Conservation (phyloP, 2,888 invertebrate species). For the Antheraea assamensis region DNA sequence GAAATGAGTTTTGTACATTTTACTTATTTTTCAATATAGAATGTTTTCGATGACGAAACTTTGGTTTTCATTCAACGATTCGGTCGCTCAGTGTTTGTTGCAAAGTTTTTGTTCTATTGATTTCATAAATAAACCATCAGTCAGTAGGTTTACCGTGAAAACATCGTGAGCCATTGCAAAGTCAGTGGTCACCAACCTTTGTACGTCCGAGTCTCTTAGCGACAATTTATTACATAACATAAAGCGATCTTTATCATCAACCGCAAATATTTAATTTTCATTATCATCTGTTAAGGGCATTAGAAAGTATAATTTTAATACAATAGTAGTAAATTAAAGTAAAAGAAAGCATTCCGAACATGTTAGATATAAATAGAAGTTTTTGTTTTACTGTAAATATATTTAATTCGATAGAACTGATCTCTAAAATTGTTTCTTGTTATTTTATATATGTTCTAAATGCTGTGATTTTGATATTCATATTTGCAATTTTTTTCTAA, state of each 20-base stretch:
- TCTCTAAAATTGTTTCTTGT: too few species aligned
- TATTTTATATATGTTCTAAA: too few species aligned
- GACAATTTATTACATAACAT: neutral
- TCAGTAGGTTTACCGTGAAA: neutral
- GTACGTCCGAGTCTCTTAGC: neutral
- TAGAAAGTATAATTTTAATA: neutral
- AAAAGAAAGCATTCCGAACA: too few species aligned
- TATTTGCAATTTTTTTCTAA: too few species aligned
- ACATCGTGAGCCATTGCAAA: neutral
- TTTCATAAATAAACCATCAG: neutral
- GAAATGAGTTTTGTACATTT: neutral
- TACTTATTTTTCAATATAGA: neutral
- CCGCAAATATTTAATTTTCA: neutral
- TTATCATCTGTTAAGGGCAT: neutral
- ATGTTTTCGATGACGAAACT: neutral
- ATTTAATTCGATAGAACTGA: too few species aligned
- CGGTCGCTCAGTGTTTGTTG: neutral
- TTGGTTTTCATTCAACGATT: neutral
- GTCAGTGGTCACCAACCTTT: neutral
- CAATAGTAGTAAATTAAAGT: too few species aligned
- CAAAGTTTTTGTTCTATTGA: neutral
- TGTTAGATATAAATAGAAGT: too few species aligned
- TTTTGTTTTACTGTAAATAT: too few species aligned
- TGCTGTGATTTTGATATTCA: too few species aligned
- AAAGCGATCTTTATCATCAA: neutral